Conservation (phyloP, 2,113 vertebrate species). For the Columba livia region DNA sequence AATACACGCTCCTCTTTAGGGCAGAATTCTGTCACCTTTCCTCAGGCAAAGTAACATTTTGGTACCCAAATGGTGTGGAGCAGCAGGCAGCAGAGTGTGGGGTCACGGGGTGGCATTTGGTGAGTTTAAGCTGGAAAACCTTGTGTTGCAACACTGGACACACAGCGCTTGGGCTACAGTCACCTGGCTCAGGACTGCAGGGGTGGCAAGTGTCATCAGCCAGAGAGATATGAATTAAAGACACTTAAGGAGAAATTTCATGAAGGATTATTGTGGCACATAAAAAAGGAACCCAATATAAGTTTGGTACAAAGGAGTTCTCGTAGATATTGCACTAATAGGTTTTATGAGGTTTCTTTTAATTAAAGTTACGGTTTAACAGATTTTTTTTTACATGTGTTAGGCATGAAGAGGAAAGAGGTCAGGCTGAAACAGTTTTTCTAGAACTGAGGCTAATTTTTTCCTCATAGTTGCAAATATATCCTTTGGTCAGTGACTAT, state of each 20-base stretch:
- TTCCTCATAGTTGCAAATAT: background rate
- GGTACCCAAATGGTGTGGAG: background rate
- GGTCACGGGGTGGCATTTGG: background rate
- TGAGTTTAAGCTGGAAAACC: background rate
- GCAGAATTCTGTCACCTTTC: background rate
- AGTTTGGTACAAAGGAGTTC: background rate
- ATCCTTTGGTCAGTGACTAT: background rate
- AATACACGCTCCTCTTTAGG: background rate
- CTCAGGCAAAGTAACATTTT: background rate
- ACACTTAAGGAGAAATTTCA: constrained; percentile 23
- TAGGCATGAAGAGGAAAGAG: background rate
- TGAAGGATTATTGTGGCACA: constrained; percentile 11
- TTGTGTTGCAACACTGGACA: rapidly evolving
- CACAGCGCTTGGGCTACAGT: background rate
- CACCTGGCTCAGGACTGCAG: background rate
- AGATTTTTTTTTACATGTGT: constrained; percentile 26
- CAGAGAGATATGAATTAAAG: background rate
- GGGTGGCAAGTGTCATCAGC: background rate
- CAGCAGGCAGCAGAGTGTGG: background rate
- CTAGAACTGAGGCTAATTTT: background rate
- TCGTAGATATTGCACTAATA: background rate
- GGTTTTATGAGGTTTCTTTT: constrained; percentile 30
- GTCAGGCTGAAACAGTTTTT: background rate
- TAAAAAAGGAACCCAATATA: constrained; percentile 2
- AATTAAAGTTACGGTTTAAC: constrained; percentile 16